Conservation (phyloP, 92 coral and sea anemone species). For the Porites cylindrica region DNA sequence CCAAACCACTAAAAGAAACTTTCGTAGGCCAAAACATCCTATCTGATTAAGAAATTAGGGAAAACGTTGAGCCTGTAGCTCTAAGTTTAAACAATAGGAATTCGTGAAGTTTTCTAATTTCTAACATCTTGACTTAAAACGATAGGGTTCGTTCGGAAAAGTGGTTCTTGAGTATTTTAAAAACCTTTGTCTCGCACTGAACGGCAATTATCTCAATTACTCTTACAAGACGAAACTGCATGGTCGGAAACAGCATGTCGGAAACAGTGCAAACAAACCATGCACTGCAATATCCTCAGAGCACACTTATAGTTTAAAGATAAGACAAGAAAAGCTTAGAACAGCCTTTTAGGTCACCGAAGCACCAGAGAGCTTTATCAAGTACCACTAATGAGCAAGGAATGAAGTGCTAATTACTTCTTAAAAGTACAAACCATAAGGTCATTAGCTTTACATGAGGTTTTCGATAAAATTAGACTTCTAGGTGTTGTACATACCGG, state of each 20-base stretch:
- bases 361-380: neutral
- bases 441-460: neutral
- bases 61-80: neutral
- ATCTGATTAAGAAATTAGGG: neutral
- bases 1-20: neutral
- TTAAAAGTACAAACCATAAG: neutral
- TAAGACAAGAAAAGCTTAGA: neutral
- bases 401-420: neutral
- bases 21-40: neutral
- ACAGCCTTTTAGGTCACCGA: neutral
- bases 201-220: neutral
- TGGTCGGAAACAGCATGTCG: too few species aligned
- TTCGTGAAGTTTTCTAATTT: neutral
- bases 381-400: neutral
- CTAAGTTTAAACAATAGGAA: neutral
- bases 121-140: neutral
- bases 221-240: neutral
- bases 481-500: conserved; percentile 10
- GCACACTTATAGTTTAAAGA: neutral
- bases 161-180: neutral
- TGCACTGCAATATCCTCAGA: neutral
- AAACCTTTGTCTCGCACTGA: neutral
- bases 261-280: neutral
- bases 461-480: neutral
- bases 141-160: neutral